Evolutionary conservation across 2,888 invertebrate species (phyloP), one percentile per base, ranked within the genome.

Genomic region (Latrodectus hesperus): DNA sequence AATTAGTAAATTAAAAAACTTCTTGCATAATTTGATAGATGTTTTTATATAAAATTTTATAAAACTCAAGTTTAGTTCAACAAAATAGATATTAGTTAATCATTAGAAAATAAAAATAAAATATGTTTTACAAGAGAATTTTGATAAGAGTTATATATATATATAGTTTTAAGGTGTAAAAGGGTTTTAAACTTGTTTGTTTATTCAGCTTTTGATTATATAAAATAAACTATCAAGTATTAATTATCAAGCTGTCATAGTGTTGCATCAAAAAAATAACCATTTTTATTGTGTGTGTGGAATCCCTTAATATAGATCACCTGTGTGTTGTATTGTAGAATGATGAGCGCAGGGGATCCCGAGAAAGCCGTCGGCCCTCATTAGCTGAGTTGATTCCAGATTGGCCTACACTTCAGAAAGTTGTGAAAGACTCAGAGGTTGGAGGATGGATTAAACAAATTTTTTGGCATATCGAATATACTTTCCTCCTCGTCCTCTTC

Each of bases 391-490:
- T 96, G 92, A 95, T 96, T 93, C 95, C 95, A 91, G 96, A 96
- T 94, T 96, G 96, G 95, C 96, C 96, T 92, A 94, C 92, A 91
- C 94, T 96, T 26, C 91, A 91, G 80, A 90, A 90, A 78, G 89
- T 90, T 79, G 90, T 90, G 83, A 90, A 86, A 89, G 90, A 89
- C 68, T 85, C 90, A 82, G 90, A 91, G 90, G 91, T 91, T 90
- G 89, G 90, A 88, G 86, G 86, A 88, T 88, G 86, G 87, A 82
- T 82, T 55, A 76, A 81, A 81, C 53, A 84, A 80, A 26, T 26
- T 73, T 52, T 68, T 84, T 67, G 76, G 73, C 52, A 49, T 83
- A 49, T 73, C 74, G 74, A 76, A 55, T n/a, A 70, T 72, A 67
- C 80, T 80, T 79, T 79, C 79, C 84, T 88, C 84, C 83, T 83